Evolutionary conservation across 2,797 vertebrate species (phyloP), one percentile per base, ranked within the genome.

Genomic region (Ambastaia sidthimunki): DNA sequence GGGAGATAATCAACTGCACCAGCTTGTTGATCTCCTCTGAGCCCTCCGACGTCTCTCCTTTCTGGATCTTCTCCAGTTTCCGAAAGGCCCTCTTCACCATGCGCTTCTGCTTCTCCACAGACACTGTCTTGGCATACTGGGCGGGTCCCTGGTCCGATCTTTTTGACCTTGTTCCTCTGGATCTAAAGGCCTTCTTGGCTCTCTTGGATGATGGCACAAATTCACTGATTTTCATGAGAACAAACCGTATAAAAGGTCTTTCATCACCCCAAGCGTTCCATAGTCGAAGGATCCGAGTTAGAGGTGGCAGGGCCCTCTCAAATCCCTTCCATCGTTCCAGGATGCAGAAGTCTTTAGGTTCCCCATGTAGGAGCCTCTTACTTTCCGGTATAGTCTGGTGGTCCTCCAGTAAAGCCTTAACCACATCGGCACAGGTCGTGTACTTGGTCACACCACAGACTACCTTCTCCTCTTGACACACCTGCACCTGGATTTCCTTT

Each of bases 181-280:
- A 89, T 89, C 95, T 93, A 4, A 91, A 91, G 47, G 88, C 89
- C 83, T 93, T 94, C 90, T 94, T 96, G 60, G 92, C 50, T 0
- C 94, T 92, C 83, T 93, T 83, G 41, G 79, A 76, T n/a, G 79
- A 92, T 0, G 94, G 93, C n/a, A 95, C 92, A 70, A 96, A 96
- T 67, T 96, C 96, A 60, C 93, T 94, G 71, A 93, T 91, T 89
- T 96, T 97, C 15, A 99, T 91, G 12, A 99, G 85, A 15, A 95
- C 89, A 74, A 99, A 98, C 69, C 95, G 93, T 87, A 99, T 93
- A 66, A 94, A 95, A 57, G 94, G 87, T 78, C 92, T 95, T 85
- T 99, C 96, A 54, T 97, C 96, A 0, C 97, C 97, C 98, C 97
- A 98, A 0, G 96, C 96, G 9, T 93, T 95, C 96, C 96, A 99